These are phyloP conservation scores for Drosophila lacicola DNA, from an alignment of 2,888 invertebrate species.

Conservation along the genomic window DNA sequence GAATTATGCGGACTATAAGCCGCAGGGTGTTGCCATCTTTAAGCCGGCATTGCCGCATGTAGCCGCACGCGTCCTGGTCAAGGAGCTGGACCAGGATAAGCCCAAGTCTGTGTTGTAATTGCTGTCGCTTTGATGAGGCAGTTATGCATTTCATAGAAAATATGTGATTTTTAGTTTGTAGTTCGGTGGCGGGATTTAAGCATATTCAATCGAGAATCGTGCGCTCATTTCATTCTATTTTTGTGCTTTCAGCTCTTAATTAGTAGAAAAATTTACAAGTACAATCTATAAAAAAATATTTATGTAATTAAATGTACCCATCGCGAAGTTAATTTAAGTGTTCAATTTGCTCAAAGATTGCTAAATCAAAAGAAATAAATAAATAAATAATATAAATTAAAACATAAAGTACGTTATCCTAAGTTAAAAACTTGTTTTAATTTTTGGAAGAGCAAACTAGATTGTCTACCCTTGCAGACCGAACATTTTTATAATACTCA, in stretches of 20 bases:
- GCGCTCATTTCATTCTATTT: constrained; percentile 34
- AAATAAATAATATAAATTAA: constrained; percentile 26
- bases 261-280: constrained; percentile 39
- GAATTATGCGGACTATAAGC: constrained; percentile 88
- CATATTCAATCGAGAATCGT: constrained; percentile 25
- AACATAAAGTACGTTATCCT: constrained; percentile 14
- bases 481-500: too few species aligned
- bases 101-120: constrained; percentile 40
- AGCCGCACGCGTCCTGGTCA: constrained; percentile 87
- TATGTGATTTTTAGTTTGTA: constrained; percentile 79
- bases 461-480: too few species aligned
- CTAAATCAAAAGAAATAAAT: constrained; percentile 17
- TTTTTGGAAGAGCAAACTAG: neutral
- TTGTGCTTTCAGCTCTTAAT: constrained; percentile 34
- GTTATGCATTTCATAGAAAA: constrained; percentile 51
- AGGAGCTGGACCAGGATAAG: constrained; percentile 81
- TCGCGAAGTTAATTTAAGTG: constrained; percentile 46
- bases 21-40: constrained; percentile 88
- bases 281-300: constrained; percentile 61
- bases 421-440: constrained; percentile 7
- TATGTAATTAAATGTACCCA: constrained; percentile 49
- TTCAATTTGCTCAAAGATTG: constrained; percentile 47
- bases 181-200: constrained; percentile 67
- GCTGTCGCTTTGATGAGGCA: constrained; percentile 3
- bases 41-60: constrained; percentile 89